Base-by-base conservation (phyloP, 1,140 invertebrate genomes). In the Tribolium castaneum region DNA sequence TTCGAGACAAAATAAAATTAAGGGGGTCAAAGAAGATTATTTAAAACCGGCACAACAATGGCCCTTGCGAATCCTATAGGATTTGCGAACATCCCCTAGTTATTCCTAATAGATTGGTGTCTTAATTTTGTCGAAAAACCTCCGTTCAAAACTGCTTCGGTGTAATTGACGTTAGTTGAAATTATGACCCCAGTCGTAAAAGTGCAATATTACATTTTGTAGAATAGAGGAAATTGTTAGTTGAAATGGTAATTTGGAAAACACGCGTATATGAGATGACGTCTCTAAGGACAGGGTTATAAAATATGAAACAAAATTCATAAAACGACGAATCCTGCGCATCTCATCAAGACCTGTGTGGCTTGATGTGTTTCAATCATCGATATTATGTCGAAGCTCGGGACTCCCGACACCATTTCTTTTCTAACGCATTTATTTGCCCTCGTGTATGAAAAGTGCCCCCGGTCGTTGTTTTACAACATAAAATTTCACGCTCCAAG, bases 291-390 rank as follows among this genome's bases (percentile, higher is more conserved):
- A 80, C 50, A 45, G 54, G 66, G 75, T 75, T 70, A 81, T 83
- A 84, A 84, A 83, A 84, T 83, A 84, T 84, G 83, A 80, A 83
- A 82, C 82, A 80, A 80, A 80, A 81, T 84, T 81, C 81, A 79
- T 82, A 83, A 84, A 84, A 84, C 77, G 80, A 80, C 79, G 83
- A 84, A 84, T 84, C 83, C 80, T 80, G 79, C 80, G 81, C 82
- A 84, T 84, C 83, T 84, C 83, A 84, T 84, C 83, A 84, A 79
- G 77, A 71, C 73, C 79, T 76, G 66, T 73, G 70, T 78, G 77
- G 35, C 79, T 77, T 82, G 79, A 82, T 82, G 79, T 77, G 56
- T 82, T 83, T 83, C 82, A 83, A 83, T 83, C 82, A 83, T 83
- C 79, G 80, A 80, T 82, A 82, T 81, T 79, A 80, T 81, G 2